Evolutionary conservation across 2,888 invertebrate species (phyloP).

Genomic region (Palloptera scutellata): DNA sequence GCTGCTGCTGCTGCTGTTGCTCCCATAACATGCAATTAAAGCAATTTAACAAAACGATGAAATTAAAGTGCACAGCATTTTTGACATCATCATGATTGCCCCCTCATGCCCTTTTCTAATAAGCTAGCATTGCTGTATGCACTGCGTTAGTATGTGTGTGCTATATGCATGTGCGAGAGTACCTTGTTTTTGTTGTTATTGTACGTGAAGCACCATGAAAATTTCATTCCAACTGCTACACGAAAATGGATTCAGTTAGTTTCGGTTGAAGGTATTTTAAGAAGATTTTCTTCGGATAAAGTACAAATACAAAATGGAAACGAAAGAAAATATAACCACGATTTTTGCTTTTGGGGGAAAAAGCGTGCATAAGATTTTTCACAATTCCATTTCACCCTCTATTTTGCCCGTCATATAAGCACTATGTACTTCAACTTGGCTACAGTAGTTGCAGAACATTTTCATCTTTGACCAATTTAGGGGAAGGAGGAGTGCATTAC

Average conservation of each 20-base stretch:
- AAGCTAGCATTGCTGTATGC: no score
- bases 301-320: neutral
- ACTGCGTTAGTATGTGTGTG: no score
- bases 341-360: neutral
- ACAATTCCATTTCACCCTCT: neutral
- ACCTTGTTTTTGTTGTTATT: neutral
- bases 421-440: no score
- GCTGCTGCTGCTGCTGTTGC: neutral
- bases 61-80: slow-evolving; percentile 2
- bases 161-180: neutral
- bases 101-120: no score
- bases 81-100: no score
- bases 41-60: neutral
- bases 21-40: neutral
- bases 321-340: neutral
- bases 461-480: neutral
- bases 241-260: no score
- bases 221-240: no score
- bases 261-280: no score
- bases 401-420: neutral
- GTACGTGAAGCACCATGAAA: no score
- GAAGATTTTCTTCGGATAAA: neutral
- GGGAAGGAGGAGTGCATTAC: neutral
- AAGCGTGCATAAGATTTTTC: neutral
- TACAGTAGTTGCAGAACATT: no score